phyloP scores from a whole-genome alignment of 2,888 invertebrate genomes.

The Drosophila acutilabella region DNA sequence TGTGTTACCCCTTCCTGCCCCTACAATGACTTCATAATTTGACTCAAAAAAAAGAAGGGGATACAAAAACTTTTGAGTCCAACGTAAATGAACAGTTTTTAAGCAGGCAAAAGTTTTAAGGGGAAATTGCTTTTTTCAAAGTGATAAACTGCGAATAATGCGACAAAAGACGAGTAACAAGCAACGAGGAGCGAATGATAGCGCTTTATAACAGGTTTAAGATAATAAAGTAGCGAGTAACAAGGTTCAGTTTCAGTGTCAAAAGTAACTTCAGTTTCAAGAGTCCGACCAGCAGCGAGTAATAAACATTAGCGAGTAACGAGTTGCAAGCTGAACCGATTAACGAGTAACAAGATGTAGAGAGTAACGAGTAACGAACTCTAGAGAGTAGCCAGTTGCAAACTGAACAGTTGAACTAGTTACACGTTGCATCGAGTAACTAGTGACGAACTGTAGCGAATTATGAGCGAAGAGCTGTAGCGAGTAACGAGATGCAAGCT shows the following conservation, averaged over 20 bases:
- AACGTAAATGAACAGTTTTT: constrained; percentile 46
- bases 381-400: not conserved
- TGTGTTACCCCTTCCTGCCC: not conserved
- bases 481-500: no score
- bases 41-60: not conserved
- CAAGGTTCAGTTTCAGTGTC: no score
- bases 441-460: not conserved
- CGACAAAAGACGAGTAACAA: not conserved
- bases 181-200: not conserved
- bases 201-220: no score
- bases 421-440: not conserved
- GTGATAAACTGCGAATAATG: not conserved
- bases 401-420: no score
- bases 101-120: constrained; percentile 33
- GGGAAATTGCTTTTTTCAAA: constrained; percentile 1
- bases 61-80: constrained; percentile 34
- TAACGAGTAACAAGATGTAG: not conserved
- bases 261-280: not conserved
- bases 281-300: not conserved
- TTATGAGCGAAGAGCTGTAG: no score
- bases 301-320: not conserved
- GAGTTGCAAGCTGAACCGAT: no score
- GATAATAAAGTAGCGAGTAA: no score
- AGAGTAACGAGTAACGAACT: not conserved
- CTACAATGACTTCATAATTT: not conserved